Base-by-base conservation (phyloP, 2,113 vertebrate species). In the Halichoerus grypus region DNA sequence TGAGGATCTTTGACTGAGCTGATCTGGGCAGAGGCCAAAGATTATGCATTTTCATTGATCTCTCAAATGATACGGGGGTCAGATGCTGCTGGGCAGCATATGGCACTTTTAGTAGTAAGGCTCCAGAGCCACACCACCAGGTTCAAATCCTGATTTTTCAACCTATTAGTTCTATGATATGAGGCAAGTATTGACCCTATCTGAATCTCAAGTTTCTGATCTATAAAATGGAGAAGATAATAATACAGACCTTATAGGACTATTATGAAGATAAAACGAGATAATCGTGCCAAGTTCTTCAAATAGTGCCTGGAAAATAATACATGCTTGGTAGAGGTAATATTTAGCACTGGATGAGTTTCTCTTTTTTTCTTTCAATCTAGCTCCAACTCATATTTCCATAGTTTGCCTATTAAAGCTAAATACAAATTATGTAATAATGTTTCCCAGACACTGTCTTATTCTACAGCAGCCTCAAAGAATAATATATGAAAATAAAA, bases 401-500 rank as follows among this genome's bases (percentile, higher is more conserved):
- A 93, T 19, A 86, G 21, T 84, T 88, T 72, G 9, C 18, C 61
- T 65, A 42, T 36, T 8, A 84, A 81, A 61, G 28, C 11, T 59
- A 91, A 86, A 71, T 39, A 59, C 5, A 36, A 3, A 94, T 39
- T 80, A 74, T 39, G 46, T n/a, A 14, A 88, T 69, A 87, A 61
- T 42, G 46, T 22, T 42, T n/a, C 26, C n/a, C 22, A 94, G 15
- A 71, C 39, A 80, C 3, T 79, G 24, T 69, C 24, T 26, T 71
- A 90, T 13, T 67, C 21, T 85, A n/a, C 21, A 91, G 1, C 9
- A 88, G 12, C 59, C 21, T 51, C 49, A 88, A 81, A 94, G 21
- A n/a, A 4, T 67, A 69, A 7, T 72, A 63, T 0, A 28, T 9
- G 12, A 67, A 87, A 95, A 87, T 79, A 96, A 97, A 95, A 61